Conservation (phyloP, 1,140 invertebrate genomes). For the Pseudoatta argentina region DNA sequence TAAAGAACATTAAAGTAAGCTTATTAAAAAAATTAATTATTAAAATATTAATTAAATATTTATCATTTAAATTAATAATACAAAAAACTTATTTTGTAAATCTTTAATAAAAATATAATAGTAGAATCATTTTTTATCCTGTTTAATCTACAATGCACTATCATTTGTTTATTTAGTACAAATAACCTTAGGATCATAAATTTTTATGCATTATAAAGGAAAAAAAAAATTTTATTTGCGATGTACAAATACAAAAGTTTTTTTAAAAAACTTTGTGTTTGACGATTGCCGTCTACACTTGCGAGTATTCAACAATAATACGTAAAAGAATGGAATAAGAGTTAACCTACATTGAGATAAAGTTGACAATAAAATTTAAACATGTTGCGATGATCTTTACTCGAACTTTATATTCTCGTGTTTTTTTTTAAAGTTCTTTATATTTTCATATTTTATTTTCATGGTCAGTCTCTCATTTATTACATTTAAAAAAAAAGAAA, state of each 20-base stretch:
- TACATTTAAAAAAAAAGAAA: background rate
- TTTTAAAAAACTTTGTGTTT: constrained; percentile 40
- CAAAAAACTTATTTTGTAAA: no score
- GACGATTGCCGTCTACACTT: background rate
- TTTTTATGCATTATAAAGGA: constrained; percentile 13
- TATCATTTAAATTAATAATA: background rate
- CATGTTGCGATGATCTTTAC: background rate
- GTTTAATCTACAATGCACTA: background rate
- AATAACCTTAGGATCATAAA: background rate
- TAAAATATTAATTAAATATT: constrained; percentile 12
- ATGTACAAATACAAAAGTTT: constrained; percentile 30
- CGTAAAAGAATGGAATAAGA: constrained; percentile 12
- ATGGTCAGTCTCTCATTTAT: background rate
- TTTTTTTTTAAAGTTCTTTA: background rate
- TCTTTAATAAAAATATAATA: background rate
- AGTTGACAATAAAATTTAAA: constrained; percentile 13
- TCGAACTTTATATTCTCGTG: background rate
- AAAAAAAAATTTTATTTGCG: constrained; percentile 15
- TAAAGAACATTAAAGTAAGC: background rate
- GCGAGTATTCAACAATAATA: constrained; percentile 24
- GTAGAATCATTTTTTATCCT: no score
- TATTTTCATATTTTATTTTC: background rate
- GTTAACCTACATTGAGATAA: constrained; percentile 22
- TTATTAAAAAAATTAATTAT: background rate
- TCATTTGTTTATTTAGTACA: background rate